phyloP scores from a whole-genome alignment of 2,113 vertebrate species.

The Sula dactylatra region DNA sequence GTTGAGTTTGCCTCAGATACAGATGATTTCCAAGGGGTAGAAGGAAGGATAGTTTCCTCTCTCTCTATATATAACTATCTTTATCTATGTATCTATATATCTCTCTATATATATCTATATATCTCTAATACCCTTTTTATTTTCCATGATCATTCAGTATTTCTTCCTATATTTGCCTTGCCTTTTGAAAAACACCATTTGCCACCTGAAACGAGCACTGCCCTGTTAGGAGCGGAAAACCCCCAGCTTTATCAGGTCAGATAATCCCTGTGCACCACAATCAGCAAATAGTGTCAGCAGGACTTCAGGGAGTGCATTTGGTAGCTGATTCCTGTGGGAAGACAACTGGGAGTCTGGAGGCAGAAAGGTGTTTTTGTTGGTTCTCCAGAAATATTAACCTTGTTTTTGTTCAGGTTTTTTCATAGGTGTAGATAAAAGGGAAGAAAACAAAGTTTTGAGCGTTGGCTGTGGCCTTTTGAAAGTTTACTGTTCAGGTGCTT shows the following conservation, averaged over 20 bases:
- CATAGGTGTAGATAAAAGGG: neutral
- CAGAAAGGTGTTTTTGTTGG: neutral
- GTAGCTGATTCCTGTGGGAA: neutral
- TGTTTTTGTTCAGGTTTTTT: neutral
- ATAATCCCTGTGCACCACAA: neutral
- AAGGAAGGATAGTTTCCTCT: neutral
- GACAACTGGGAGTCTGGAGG: neutral
- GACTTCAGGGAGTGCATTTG: neutral
- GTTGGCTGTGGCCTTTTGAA: neutral
- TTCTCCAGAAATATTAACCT: neutral
- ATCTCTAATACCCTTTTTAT: neutral
- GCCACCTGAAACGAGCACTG: neutral
- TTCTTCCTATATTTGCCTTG: neutral
- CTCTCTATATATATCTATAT: too few species aligned
- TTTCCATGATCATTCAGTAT: neutral
- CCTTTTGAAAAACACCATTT: neutral
- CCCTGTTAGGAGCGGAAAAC: neutral
- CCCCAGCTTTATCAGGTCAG: neutral
- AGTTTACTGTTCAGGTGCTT: slow-evolving; percentile 13
- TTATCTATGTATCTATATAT: too few species aligned
- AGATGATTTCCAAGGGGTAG: neutral
- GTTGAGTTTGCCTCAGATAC: neutral
- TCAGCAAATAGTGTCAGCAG: neutral
- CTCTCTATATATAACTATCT: too few species aligned
- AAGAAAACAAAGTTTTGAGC: neutral